Base-by-base conservation (phyloP, 2,797 vertebrate genomes). In the Pitangus sulphuratus region DNA sequence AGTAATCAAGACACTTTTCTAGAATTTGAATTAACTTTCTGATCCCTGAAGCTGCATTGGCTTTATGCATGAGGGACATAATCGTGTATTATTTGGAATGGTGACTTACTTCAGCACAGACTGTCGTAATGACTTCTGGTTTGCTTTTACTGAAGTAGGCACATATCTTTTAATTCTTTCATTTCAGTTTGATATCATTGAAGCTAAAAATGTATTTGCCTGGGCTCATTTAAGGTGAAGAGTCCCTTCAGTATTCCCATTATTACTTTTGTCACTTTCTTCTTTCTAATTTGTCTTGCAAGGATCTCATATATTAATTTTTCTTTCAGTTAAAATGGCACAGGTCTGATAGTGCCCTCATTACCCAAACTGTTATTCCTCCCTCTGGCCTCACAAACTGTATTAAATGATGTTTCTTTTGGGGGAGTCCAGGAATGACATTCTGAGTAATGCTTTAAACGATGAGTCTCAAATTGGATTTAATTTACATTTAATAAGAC, bases 401-500 rank as follows among this genome's bases (percentile, higher is more conserved):
- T 65, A 77, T 77, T 95, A 96, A 95, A 82, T 87, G 5, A 87
- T 64, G 24, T 65, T 95, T 94, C 91, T 93, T 66, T 80, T 93
- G 78, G 70, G 78, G 42, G 11, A 94, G 79, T 88, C 69, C 77
- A 79, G 69, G 26, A 81, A 62, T 78, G 91, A 92, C 61, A 89
- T 91, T 90, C 75, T 75, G 56, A 94, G 39, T 87, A 94, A 93
- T 62, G 21, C 12, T 91, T 97, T 82, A 95, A 97, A 90, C 0
- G 11, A 81, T 87, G 28, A 15, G 33, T 93, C 87, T 95, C 89
- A 93, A 90, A 94, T 25, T 88, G 58, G 48, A 95, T 95, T 95
- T 94, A 96, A 96, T 97, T 94, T 96, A 84, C 92, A 88, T 92
- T 95, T 93, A 93, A 87, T 84, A 94, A 78, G 94, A 93, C 37